These are phyloP conservation scores for Tanytarsus gracilentus DNA, from an alignment of 2,888 invertebrate genomes.

Conservation along the genomic window DNA sequence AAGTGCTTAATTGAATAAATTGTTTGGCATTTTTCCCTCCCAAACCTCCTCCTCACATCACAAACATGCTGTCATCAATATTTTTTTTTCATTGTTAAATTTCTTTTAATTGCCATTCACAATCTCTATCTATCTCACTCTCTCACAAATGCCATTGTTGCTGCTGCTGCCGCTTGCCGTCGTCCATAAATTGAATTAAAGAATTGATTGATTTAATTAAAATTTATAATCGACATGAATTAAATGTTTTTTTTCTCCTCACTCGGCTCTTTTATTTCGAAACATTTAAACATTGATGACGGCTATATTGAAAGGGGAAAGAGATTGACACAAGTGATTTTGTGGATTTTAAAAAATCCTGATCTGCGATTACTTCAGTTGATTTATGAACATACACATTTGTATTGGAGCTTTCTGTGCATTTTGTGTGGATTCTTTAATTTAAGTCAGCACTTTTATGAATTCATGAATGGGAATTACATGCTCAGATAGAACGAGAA, in stretches of 20 bases:
- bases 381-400: no score
- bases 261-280: not conserved
- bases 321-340: not conserved
- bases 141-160: not conserved
- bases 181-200: slow-evolving; percentile 11
- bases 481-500: no score
- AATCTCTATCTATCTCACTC: not conserved
- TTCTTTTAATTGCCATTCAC: slow-evolving; percentile 25
- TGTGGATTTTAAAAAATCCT: not conserved
- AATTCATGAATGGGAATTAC: no score
- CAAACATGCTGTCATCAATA: slow-evolving; percentile 4
- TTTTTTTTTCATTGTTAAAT: slow-evolving; percentile 11
- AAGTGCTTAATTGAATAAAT: slow-evolving; percentile 25
- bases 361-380: no score
- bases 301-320: not conserved
- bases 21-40: slow-evolving; percentile 23
- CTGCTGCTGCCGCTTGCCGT: not conserved
- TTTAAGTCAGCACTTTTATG: no score
- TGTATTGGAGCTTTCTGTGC: no score
- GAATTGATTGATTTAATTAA: slow-evolving; percentile 27
- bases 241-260: not conserved
- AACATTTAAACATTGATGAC: not conserved
- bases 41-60: not conserved
- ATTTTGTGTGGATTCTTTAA: no score
- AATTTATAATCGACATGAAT: slow-evolving; percentile 16